Base-by-base conservation (phyloP, 2,797 vertebrate species). In the Myotis pilosus region DNA sequence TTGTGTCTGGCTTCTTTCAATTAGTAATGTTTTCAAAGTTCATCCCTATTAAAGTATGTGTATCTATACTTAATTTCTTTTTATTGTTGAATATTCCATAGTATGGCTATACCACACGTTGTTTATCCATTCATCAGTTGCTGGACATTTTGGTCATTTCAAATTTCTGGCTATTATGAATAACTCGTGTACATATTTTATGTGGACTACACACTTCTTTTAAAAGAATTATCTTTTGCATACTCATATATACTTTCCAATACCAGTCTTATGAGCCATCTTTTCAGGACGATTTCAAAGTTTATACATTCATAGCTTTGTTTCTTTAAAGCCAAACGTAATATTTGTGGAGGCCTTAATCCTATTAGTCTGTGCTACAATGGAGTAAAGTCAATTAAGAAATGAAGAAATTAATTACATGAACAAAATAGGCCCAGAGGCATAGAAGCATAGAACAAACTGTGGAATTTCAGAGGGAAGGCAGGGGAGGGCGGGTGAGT, bases 1-100 rank as follows among this genome's bases (percentile, higher is more conserved):
- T 69, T 38, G 49, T 88, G 60, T 71, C 64, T 41, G 75, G 47
- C 41, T 95, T 78, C 53, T 92, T 95, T 95, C 68, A 85, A 41
- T 57, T 17, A 85, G 41, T 6, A 69, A 16, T 51, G 22, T 60
- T 92, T 92, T 88, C 55, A 30, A 81, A 84, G 88, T 62, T 76
- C 85, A 66, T 38, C 30, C 17, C 17, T 30, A 7, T 10, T 49
- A 36, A 4, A 41, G 47, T 41, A 25, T 2, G 15, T 17, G 2
- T 64, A 62, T 15, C 53, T 78, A 64, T 25, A 44, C 25, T 75
- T 49, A 11, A 10, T 19, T 60, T 92, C 13, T 62, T 69, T 66
- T 20, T 62, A 47, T 47, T 81, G 60, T 69, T 51, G 47, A 84
- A 64, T n/a, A 66, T 60, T 71, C 51, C 16, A 11, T 8, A 10